Evolutionary conservation across 2,888 invertebrate species (phyloP), one percentile per base, ranked within the genome.

Genomic region (Caradrina kadenii): DNA sequence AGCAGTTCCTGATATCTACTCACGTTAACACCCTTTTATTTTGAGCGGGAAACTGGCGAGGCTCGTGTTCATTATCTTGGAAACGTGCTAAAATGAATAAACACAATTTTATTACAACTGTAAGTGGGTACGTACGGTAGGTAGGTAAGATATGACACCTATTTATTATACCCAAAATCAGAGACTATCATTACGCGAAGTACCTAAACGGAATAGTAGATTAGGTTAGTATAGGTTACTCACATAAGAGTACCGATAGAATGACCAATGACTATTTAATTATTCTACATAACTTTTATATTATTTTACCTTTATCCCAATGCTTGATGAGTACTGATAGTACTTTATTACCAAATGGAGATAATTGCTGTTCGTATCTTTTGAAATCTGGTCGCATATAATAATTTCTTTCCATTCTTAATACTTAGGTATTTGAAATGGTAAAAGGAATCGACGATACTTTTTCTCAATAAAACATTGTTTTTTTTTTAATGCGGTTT

Each of bases 331-430:
- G 86, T 67, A 75, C 79, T 42, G 84, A 72, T 42, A 94, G 84
- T 48, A 95, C 92, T 85, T 90, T 89, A 80, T 82, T 88, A 0
- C 95, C 95, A 83, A 93, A 93, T 11, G 82, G 76, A 13, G 94
- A 92, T 65, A 95, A 87, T 62, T 86, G 74, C 52, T 86, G 72
- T 82, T 90, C 88, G 76, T 87, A 93, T 21, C 62, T 60, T 61
- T 81, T 78, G 6, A 76, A 69, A 72, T 89, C 81, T 13, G 82
- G 79, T 45, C 64, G 58, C 54, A 56, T 55, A 70, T 31, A 54
- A 63, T 64, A 73, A 53, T 68, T 68, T 54, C 11, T 49, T 8
- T 84, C 65, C 85, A 85, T 85, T 26, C 26, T 55, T 19, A 31
- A 17, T 52, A 52, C 5, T 3, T 17, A 6, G 5, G 8, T 17